Percentiles rank a stretch among this genome's conserved stretches.
phyloP scores from a whole-genome alignment of 1,140 invertebrate species.

The Pseudomyrmex dendroicus region DNA sequence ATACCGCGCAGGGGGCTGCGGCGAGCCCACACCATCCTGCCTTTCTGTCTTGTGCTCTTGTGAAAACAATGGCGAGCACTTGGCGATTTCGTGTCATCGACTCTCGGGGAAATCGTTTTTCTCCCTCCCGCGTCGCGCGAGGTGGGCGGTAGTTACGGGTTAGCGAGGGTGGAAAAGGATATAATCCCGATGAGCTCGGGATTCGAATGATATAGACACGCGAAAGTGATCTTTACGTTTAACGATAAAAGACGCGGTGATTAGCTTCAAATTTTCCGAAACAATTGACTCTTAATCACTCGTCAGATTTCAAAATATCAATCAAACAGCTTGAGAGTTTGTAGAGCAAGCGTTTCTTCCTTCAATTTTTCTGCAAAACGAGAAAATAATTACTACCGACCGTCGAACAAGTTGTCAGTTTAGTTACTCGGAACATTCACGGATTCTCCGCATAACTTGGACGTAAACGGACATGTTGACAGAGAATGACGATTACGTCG shows the following conservation, averaged over 20 bases:
- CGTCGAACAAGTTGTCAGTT: background rate
- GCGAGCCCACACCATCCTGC: slow-evolving; percentile 1
- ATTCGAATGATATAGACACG: background rate
- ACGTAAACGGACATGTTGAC: slow-evolving; percentile 59
- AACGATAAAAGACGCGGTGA: background rate
- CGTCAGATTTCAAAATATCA: no score
- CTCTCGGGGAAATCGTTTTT: slow-evolving; percentile 61
- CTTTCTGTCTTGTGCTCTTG: slow-evolving; percentile 62
- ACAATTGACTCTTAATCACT: background rate
- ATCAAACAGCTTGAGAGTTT: no score
- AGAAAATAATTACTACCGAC: no score
- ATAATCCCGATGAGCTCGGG: slow-evolving; percentile 27
- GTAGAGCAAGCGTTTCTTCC: background rate
- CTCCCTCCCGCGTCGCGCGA: slow-evolving; percentile 15
- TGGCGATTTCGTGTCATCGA: slow-evolving; percentile 75
- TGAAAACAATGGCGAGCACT: slow-evolving; percentile 77
- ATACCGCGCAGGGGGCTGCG: slow-evolving; percentile 57
- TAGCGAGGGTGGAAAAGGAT: slow-evolving; percentile 9
- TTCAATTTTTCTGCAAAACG: background rate
- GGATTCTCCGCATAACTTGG: slow-evolving; percentile 62
- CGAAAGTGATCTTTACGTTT: background rate
- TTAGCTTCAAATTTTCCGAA: background rate
- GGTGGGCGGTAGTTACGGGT: slow-evolving; percentile 36
- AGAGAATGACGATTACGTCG: slow-evolving; percentile 55
- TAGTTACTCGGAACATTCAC: slow-evolving; percentile 12